These are phyloP conservation scores for Gymnobelideus leadbeateri DNA, from an alignment of 2,113 vertebrate genomes.

Conservation along the genomic window DNA sequence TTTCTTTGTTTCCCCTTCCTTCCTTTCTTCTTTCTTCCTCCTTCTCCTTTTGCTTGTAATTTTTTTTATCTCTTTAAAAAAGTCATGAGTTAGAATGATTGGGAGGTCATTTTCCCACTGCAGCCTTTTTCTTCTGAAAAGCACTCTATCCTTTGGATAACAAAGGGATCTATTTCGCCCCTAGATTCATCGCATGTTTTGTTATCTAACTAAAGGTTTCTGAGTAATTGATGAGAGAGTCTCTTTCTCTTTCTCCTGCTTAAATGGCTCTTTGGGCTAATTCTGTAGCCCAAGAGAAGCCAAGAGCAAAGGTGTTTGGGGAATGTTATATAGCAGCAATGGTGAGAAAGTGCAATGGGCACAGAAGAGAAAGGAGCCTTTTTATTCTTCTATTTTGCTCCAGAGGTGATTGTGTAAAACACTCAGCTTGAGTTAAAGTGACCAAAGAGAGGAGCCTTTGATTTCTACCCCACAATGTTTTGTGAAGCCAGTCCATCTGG, in stretches of 20 bases:
- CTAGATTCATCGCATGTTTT: not conserved
- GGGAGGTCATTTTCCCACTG: slow-evolving; percentile 27
- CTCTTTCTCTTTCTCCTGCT: not conserved
- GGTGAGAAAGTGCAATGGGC: slow-evolving; percentile 25
- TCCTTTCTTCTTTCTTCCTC: too few relatives aligned
- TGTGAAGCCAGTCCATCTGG: slow-evolving; percentile 63
- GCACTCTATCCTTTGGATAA: not conserved
- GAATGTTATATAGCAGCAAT: not conserved
- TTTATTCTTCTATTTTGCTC: slow-evolving; percentile 40
- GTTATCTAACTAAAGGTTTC: slow-evolving; percentile 5
- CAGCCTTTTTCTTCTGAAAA: slow-evolving; percentile 7
- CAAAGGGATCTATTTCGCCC: not conserved
- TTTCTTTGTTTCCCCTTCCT: too few relatives aligned
- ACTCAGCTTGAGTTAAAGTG: slow-evolving; percentile 53
- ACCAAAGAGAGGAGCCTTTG: slow-evolving; percentile 54
- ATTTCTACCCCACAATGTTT: slow-evolving; percentile 55
- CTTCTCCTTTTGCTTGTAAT: not conserved
- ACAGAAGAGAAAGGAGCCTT: slow-evolving; percentile 41
- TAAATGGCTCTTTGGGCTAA: slow-evolving; percentile 31
- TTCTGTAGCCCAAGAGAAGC: slow-evolving; percentile 31
- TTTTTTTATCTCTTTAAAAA: slow-evolving; percentile 63
- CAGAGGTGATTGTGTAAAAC: slow-evolving; percentile 65
- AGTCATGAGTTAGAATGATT: slow-evolving; percentile 34
- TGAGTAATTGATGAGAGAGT: slow-evolving; percentile 13
- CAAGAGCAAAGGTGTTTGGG: not conserved